Evolutionary conservation across 1,140 invertebrate genomes (phyloP).

Genomic region (Uloborus diversus): DNA sequence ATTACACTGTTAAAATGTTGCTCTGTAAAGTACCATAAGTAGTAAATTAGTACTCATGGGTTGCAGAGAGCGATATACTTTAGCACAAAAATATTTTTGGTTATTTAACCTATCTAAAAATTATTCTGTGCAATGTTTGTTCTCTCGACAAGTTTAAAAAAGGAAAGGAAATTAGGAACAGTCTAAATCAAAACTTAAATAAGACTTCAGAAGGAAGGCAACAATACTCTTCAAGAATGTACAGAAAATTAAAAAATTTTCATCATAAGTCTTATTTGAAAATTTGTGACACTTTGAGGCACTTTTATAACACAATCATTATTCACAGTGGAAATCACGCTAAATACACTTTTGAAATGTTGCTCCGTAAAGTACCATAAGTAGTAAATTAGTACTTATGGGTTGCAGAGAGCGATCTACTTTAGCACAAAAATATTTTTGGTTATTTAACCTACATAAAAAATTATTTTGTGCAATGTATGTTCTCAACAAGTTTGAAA

Average conservation of each 20-base stretch:
- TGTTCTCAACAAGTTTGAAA: too few relatives aligned
- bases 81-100: slow-evolving; percentile 3
- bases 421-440: too few relatives aligned
- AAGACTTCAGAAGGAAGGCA: too few relatives aligned
- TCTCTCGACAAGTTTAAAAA: too few relatives aligned
- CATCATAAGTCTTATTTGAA: too few relatives aligned
- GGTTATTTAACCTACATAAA: too few relatives aligned
- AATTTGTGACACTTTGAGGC: too few relatives aligned
- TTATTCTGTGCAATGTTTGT: not conserved
- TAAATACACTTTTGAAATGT: not conserved
- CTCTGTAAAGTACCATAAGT: slow-evolving; percentile 29
- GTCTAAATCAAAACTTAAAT: too few relatives aligned
- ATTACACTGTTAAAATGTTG: not conserved
- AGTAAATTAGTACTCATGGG: slow-evolving; percentile 34
- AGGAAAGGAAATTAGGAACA: too few relatives aligned
- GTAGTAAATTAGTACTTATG: not conserved
- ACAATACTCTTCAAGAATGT: too few relatives aligned
- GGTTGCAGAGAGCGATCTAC: not conserved
- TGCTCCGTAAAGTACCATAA: not conserved
- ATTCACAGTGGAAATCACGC: not conserved
- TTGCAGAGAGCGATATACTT: slow-evolving; percentile 23
- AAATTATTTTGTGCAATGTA: too few relatives aligned
- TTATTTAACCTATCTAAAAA: not conserved
- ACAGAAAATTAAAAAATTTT: too few relatives aligned
- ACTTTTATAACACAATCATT: not conserved